Evolutionary conservation across 2,113 vertebrate genomes (phyloP).

Genomic region (Smithornis capensis): DNA sequence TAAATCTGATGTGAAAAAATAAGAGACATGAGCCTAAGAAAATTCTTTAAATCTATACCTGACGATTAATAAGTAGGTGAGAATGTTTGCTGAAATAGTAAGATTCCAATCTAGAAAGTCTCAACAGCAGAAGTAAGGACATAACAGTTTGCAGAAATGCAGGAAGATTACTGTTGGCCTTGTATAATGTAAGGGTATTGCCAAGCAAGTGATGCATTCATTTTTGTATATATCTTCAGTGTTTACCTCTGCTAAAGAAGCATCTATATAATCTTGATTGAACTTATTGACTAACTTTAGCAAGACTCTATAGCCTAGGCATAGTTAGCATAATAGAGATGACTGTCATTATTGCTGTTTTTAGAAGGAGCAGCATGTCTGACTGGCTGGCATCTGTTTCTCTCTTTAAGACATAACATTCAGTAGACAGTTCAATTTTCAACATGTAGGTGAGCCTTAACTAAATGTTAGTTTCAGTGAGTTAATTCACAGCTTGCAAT

Average conservation of each 20-base stretch:
- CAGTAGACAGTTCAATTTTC: constrained; percentile 73
- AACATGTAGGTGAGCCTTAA: constrained; percentile 73
- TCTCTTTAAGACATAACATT: constrained; percentile 75
- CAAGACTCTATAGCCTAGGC: constrained; percentile 81
- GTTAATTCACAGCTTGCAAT: constrained; percentile 36
- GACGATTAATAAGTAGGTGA: neutral
- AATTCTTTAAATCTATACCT: neutral
- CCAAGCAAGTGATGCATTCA: constrained; percentile 37
- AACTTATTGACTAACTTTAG: constrained; percentile 90
- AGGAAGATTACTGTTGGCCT: neutral
- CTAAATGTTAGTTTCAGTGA: constrained; percentile 26
- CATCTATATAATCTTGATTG: constrained; percentile 76
- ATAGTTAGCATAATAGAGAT: constrained; percentile 91
- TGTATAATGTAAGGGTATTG: constrained; percentile 14
- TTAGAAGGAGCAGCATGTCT: constrained; percentile 84
- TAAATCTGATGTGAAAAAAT: neutral
- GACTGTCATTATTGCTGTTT: constrained; percentile 91
- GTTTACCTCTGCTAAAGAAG: constrained; percentile 70
- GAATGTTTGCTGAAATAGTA: neutral
- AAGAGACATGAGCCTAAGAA: neutral
- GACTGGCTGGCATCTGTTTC: constrained; percentile 83
- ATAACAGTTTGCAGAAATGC: neutral
- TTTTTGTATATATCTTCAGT: constrained; percentile 57
- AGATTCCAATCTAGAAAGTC: neutral
- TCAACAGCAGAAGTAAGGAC: neutral